Evolutionary conservation across 2,888 invertebrate species (phyloP).

Genomic region (Brachynemurus nebulosus): DNA sequence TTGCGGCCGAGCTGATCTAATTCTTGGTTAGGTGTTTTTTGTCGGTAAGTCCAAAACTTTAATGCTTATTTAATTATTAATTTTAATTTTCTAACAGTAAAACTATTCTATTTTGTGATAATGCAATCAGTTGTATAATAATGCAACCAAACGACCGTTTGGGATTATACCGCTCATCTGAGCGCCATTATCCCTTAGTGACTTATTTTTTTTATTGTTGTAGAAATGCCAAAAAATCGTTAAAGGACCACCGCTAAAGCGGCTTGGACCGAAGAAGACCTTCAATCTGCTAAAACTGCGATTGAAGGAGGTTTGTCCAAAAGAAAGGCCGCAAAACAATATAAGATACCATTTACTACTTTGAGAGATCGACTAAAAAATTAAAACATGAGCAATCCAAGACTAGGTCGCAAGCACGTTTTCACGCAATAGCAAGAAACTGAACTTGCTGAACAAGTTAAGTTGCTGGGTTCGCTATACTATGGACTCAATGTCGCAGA

Average conservation of each 20-base stretch:
- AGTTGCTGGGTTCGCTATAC: conserved; percentile 8
- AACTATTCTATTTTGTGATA: background rate
- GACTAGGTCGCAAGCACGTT: conserved; percentile 13
- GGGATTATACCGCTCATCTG: conserved; percentile 2
- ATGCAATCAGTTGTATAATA: background rate
- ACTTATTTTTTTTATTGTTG: conserved; percentile 8
- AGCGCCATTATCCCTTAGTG: conserved; percentile 14
- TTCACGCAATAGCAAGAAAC: conserved; percentile 16
- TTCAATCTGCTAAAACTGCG: conserved; percentile 8
- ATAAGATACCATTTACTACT: conserved; percentile 16
- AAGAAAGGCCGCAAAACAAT: conserved; percentile 14
- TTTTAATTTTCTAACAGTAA: background rate
- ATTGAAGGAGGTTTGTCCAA: conserved; percentile 13
- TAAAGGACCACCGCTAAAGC: conserved; percentile 15
- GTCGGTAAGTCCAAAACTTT: background rate
- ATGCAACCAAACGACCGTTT: conserved; percentile 6
- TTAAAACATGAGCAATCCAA: conserved; percentile 12
- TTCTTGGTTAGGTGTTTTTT: background rate
- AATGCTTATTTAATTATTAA: background rate
- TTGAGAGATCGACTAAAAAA: conserved; percentile 15
- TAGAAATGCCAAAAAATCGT: conserved; percentile 15
- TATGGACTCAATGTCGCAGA: conserved; percentile 6
- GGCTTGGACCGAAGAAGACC: conserved; percentile 11
- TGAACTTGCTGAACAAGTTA: conserved; percentile 16
- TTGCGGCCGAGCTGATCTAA: too few species aligned